Conservation (phyloP, 2,113 vertebrate species). For the Xenus cinereus region DNA sequence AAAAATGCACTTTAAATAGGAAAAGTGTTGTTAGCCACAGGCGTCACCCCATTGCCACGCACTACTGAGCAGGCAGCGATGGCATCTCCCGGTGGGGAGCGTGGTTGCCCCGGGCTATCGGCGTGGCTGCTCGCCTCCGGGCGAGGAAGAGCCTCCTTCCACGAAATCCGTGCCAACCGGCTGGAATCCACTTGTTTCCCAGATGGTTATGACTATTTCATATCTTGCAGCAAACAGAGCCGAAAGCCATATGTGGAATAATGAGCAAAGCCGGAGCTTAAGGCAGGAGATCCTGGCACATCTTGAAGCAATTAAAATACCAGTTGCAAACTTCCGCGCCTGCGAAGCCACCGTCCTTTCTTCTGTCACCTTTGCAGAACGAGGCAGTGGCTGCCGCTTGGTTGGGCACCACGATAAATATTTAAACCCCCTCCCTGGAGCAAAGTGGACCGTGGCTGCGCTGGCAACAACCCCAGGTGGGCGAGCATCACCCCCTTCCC, state of each 20-base stretch:
- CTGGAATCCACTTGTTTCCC: neutral
- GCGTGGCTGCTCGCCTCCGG: neutral
- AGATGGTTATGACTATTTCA: neutral
- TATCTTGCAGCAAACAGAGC: neutral
- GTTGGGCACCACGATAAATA: neutral
- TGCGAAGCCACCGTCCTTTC: neutral
- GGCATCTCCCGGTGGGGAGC: neutral
- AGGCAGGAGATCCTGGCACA: neutral
- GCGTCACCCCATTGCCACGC: rapidly evolving
- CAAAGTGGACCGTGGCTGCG: rapidly evolving
- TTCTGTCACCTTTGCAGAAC: neutral
- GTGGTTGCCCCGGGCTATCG: rapidly evolving
- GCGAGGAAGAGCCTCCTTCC: neutral
- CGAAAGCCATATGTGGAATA: neutral
- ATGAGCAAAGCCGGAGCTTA: neutral
- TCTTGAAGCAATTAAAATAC: neutral
- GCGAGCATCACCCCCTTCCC: neutral
- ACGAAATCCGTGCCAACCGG: rapidly evolving
- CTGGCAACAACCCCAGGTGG: rapidly evolving
- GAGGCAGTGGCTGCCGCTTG: neutral
- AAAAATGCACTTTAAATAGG: neutral
- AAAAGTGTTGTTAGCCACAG: neutral
- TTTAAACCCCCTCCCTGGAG: neutral
- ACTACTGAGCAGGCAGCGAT: rapidly evolving
- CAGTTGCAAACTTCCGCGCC: neutral